Percentiles rank a stretch among this genome's conserved stretches.
phyloP scores from a whole-genome alignment of 2,797 vertebrate genomes.

The Allenopithecus nigroviridis region DNA sequence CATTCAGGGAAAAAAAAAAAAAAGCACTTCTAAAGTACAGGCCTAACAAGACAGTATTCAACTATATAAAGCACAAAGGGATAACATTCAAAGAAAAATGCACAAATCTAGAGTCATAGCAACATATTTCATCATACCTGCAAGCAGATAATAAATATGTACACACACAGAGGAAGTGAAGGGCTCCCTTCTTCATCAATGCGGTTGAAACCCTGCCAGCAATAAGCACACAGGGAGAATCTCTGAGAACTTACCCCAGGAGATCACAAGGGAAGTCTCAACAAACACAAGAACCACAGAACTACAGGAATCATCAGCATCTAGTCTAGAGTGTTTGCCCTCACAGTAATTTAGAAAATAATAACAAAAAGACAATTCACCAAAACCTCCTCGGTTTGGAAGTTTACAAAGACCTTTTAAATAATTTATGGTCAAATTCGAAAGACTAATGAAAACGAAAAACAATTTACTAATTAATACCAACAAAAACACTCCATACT shows the following conservation, averaged over 20 bases:
- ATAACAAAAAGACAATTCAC: not conserved
- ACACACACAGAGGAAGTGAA: not conserved
- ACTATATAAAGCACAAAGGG: too few relatives aligned
- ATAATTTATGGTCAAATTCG: not conserved
- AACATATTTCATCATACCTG: too few relatives aligned
- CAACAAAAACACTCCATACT: fast-evolving
- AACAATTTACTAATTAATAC: not conserved
- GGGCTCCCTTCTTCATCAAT: fast-evolving
- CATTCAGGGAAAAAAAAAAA: not conserved
- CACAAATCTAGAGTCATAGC: not conserved
- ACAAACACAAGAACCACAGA: not conserved
- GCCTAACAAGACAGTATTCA: fast-evolving
- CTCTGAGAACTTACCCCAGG: not conserved
- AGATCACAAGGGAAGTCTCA: too few relatives aligned
- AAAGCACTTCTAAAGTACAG: fast-evolving
- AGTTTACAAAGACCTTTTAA: not conserved
- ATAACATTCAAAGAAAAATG: fast-evolving
- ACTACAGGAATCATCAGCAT: fast-evolving
- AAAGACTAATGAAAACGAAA: not conserved
- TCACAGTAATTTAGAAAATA: fast-evolving
- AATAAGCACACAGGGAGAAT: not conserved
- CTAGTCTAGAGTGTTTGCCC: not conserved
- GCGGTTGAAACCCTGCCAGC: not conserved
- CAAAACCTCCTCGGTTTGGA: not conserved
- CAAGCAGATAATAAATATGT: fast-evolving